Evolutionary conservation across 2,888 invertebrate genomes (phyloP).

Genomic region (Perizoma flavofasciatum): DNA sequence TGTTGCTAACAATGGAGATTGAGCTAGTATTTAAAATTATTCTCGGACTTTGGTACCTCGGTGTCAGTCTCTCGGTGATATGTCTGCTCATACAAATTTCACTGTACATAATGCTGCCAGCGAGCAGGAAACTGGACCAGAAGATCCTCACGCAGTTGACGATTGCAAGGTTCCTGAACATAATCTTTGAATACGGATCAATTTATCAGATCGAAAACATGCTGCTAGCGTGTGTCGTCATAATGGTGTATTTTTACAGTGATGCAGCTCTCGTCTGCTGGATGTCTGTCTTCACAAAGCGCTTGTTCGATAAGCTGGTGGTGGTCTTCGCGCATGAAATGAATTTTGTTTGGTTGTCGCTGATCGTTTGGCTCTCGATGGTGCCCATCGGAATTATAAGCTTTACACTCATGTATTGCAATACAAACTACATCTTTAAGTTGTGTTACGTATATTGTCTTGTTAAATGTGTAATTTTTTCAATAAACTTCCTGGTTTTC

Average conservation of each 20-base stretch:
- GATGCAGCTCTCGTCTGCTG: slow-evolving; percentile 20
- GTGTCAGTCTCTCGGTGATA: slow-evolving; percentile 10
- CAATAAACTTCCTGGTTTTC: slow-evolving; percentile 15
- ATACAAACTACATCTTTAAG: slow-evolving; percentile 13
- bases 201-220: slow-evolving; percentile 12
- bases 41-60: slow-evolving; percentile 13
- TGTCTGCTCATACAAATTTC: slow-evolving; percentile 15
- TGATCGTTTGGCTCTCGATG: slow-evolving; percentile 14
- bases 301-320: slow-evolving; percentile 17
- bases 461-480: slow-evolving; percentile 15
- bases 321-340: slow-evolving; percentile 14
- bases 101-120: slow-evolving; percentile 17
- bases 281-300: slow-evolving; percentile 22
- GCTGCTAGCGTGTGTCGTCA: slow-evolving; percentile 2
- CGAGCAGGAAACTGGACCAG: slow-evolving; percentile 19
- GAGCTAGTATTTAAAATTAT: slow-evolving; percentile 14
- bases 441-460: slow-evolving; percentile 23
- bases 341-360: slow-evolving; percentile 10
- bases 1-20: slow-evolving; percentile 18
- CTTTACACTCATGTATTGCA: not conserved
- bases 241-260: slow-evolving; percentile 15
- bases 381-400: slow-evolving; percentile 9
- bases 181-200: slow-evolving; percentile 18
- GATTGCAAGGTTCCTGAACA: slow-evolving; percentile 18
- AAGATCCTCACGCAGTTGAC: slow-evolving; percentile 20